Evolutionary conservation across 2,797 vertebrate species (phyloP), one percentile per base, ranked within the genome.

Genomic region (Pempheris klunzingeri): DNA sequence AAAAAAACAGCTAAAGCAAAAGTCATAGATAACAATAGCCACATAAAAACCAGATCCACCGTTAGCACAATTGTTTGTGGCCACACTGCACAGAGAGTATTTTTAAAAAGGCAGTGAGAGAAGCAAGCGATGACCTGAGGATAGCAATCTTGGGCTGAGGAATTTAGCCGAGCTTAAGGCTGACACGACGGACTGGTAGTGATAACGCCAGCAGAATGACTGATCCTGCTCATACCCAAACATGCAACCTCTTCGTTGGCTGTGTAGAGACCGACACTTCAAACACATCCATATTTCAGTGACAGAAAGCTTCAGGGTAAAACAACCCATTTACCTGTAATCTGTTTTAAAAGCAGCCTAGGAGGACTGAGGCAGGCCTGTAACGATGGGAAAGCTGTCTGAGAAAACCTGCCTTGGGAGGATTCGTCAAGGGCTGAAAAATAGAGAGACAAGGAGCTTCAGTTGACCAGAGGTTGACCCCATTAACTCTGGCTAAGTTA

Each of bases 231-330:
- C 87, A 83, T 78, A 82, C 67, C 81, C 77, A 78, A 89, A 90
- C 87, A 69, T 71, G 90, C 77, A 83, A 81, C 78, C 60, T 77
- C 79, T 52, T 77, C 26, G 11, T 77, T 52, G 78, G 77, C 82
- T 66, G 49, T 38, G 80, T 78, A 65, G 77, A 36, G 66, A 69
- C 74, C 34, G 74, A 71, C 41, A 81, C 87, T 90, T 94, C 87
- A 94, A 92, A 90, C 77, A 14, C 88, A 76, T 88, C 90, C 89
- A 94, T 93, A 92, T 90, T 92, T 92, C 81, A 88, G 81, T 90
- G 90, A 92, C 90, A 92, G 87, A 39, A 72, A 18, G 84, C 89
- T 90, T 39, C 70, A 34, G 91, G 92, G 81, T 68, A 90, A 87
- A 90, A 90, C 84, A 91, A 80, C 80, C 84, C 71, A 72, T 90